phyloP scores from a whole-genome alignment of 2,888 invertebrate genomes.

The Chrysolina haemoptera region DNA sequence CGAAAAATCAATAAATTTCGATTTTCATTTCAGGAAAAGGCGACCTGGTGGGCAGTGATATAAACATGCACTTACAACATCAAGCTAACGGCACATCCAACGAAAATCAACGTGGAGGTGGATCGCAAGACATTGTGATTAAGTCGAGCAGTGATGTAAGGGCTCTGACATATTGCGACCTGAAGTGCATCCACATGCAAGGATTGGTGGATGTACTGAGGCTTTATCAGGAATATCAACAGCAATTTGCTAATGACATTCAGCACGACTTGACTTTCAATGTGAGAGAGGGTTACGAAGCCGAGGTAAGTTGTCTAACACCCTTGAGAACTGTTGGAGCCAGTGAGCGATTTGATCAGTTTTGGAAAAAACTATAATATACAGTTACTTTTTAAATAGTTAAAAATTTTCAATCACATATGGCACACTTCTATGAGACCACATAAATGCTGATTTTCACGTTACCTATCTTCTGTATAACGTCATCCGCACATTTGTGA shows the following conservation, averaged over 20 bases:
- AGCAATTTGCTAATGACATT: constrained; percentile 94
- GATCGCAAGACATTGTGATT: constrained; percentile 81
- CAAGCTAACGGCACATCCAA: constrained; percentile 73
- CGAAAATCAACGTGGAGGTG: constrained; percentile 62
- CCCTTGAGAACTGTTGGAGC: not conserved
- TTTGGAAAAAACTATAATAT: too few relatives aligned
- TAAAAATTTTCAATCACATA: too few relatives aligned
- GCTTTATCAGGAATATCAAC: constrained; percentile 94
- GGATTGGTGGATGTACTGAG: constrained; percentile 89
- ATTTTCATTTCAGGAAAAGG: constrained; percentile 84
- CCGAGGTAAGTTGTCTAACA: constrained; percentile 75
- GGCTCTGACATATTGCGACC: constrained; percentile 95
- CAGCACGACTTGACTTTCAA: constrained; percentile 96
- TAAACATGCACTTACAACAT: constrained; percentile 80
- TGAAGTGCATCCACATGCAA: constrained; percentile 93
- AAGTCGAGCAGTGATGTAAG: constrained; percentile 95
- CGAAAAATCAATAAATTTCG: not conserved
- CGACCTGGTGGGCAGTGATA: constrained; percentile 94
- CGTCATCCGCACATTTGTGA: too few relatives aligned
- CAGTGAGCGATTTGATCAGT: too few relatives aligned
- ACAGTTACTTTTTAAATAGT: too few relatives aligned
- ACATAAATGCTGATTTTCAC: too few relatives aligned
- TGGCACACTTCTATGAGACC: too few relatives aligned
- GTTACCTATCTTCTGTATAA: too few relatives aligned
- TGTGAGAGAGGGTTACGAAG: constrained; percentile 92